A percentile compares a stretch with the other conserved stretches of the same genome.
phyloP scores from a whole-genome alignment of 2,797 vertebrate species.

The Notoglanidium macrostoma region DNA sequence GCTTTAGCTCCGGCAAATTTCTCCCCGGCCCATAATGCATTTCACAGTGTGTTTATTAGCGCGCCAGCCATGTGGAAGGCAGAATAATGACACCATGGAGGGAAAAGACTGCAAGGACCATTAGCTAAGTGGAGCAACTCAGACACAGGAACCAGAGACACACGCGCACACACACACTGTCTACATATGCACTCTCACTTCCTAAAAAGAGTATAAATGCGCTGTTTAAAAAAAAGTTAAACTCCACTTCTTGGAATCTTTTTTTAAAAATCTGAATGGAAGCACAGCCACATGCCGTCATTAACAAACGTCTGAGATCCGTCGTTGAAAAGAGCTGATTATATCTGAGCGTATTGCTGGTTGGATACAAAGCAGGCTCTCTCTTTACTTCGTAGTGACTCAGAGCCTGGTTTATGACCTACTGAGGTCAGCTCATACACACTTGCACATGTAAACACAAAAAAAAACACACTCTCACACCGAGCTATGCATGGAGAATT shows the following conservation, averaged over 20 bases:
- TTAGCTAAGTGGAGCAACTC: constrained; percentile 63
- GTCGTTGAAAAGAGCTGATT: constrained; percentile 53
- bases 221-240: neutral
- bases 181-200: neutral
- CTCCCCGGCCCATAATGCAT: constrained; percentile 59
- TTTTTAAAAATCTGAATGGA: constrained; percentile 19
- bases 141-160: constrained; percentile 37
- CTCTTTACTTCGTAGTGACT: constrained; percentile 51
- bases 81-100: constrained; percentile 63
- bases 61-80: constrained; percentile 63
- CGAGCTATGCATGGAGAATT: constrained; percentile 14
- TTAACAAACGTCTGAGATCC: constrained; percentile 39
- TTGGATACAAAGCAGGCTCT: constrained; percentile 53
- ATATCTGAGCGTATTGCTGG: constrained; percentile 40
- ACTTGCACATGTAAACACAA: constrained; percentile 5
- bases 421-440: constrained; percentile 31
- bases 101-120: constrained; percentile 60
- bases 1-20: constrained; percentile 52
- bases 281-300: constrained; percentile 22
- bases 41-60: constrained; percentile 63
- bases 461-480: constrained; percentile 34
- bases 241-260: neutral
- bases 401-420: constrained; percentile 48
- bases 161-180: constrained; percentile 8
- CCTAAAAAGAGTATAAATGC: constrained; percentile 1